phyloP scores from a whole-genome alignment of 2,888 invertebrate species.

The Lasioglossum calceatum region DNA sequence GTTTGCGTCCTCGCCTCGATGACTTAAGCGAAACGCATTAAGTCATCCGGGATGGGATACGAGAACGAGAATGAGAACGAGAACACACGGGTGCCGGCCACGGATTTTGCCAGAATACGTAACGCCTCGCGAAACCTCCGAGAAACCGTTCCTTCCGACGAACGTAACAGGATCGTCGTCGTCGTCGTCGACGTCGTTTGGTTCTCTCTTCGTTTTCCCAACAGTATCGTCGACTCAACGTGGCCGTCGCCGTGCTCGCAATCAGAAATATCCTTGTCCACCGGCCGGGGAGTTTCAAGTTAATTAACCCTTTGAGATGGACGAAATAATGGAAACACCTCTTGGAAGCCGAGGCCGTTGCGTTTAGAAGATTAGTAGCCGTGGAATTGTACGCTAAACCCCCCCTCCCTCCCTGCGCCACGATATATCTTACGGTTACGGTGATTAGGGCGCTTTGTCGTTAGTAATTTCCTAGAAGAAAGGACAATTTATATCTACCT shows the following conservation, averaged over 20 bases:
- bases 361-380: background rate
- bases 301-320: conserved; percentile 2
- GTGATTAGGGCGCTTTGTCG: background rate
- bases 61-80: conserved; percentile 10
- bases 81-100: background rate
- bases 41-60: conserved; percentile 39
- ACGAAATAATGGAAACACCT: conserved; percentile 2
- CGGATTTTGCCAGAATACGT: conserved; percentile 14
- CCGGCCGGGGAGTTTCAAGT: background rate
- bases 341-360: background rate
- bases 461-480: background rate
- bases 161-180: background rate
- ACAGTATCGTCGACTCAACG: background rate
- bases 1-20: conserved; percentile 48
- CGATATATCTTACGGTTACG: background rate
- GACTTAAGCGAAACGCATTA: conserved; percentile 49
- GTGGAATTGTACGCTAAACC: background rate
- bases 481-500: background rate
- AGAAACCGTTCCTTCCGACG: background rate
- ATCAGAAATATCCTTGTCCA: background rate
- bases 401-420: background rate
- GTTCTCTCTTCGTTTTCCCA: background rate
- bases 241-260: background rate
- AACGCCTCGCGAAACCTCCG: background rate
- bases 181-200: background rate